Percentiles rank a stretch among this genome's conserved stretches.
Conservation (phyloP, 2,888 invertebrate species). For the Gymnosoma rotundatum region DNA sequence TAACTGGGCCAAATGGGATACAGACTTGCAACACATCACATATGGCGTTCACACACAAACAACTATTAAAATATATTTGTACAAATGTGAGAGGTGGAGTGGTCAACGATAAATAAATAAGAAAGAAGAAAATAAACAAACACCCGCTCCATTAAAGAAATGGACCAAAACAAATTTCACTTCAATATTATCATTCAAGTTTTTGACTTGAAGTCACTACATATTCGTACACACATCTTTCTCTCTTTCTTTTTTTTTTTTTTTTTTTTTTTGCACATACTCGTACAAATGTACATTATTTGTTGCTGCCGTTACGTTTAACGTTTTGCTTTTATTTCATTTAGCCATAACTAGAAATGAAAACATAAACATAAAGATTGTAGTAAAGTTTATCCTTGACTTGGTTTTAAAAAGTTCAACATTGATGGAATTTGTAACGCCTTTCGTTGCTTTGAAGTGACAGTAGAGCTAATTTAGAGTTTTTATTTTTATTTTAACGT, state of each 20-base stretch:
- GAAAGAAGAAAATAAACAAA: slow-evolving; percentile 30
- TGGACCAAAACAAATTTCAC: slow-evolving; percentile 53
- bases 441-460: slow-evolving; percentile 37
- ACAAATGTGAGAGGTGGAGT: slow-evolving; percentile 26
- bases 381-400: slow-evolving; percentile 63
- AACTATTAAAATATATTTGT: slow-evolving; percentile 1
- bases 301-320: not conserved
- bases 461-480: slow-evolving; percentile 10
- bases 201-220: slow-evolving; percentile 6
- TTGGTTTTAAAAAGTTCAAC: slow-evolving; percentile 36
- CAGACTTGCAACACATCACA: slow-evolving; percentile 10
- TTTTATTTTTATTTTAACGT: not conserved
- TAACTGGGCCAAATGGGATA: slow-evolving; percentile 66
- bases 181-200: slow-evolving; percentile 37
- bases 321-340: slow-evolving; percentile 27
- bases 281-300: slow-evolving; percentile 15
- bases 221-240: not conserved
- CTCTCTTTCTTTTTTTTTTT: too few species aligned
- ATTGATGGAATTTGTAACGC: slow-evolving; percentile 63
- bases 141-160: slow-evolving; percentile 47
- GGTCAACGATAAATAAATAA: slow-evolving; percentile 47
- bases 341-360: slow-evolving; percentile 53
- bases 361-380: slow-evolving; percentile 54
- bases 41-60: slow-evolving; percentile 16
- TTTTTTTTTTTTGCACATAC: not conserved